A percentile compares a stretch with the other conserved stretches of the same genome.
These are phyloP conservation scores for Uloborus diversus DNA, from an alignment of 1,140 invertebrate species.

Conservation along the genomic window DNA sequence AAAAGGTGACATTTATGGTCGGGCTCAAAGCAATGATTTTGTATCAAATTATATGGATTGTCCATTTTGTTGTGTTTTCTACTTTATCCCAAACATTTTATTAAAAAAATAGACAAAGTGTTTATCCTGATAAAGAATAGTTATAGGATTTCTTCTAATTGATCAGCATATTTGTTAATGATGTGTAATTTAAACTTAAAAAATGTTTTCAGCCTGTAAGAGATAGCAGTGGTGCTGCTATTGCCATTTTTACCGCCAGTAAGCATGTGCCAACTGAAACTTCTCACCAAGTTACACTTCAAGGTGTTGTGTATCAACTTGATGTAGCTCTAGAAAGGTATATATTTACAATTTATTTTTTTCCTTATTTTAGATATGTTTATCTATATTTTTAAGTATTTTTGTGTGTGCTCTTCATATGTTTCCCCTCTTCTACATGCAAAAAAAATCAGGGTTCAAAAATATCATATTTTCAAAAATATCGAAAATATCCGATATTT, in stretches of 20 bases:
- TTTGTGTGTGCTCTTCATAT: too few species aligned
- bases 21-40: too few species aligned
- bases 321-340: slow-evolving; percentile 89
- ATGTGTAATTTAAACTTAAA: background rate
- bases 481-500: too few species aligned
- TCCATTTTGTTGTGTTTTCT: background rate
- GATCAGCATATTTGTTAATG: background rate
- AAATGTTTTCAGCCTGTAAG: slow-evolving; percentile 83
- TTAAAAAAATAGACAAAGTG: too few species aligned
- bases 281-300: slow-evolving; percentile 89
- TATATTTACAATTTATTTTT: too few species aligned
- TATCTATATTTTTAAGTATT: too few species aligned
- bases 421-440: too few species aligned
- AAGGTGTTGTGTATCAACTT: slow-evolving; percentile 93
- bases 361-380: too few species aligned
- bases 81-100: background rate
- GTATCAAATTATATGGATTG: background rate
- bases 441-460: too few species aligned
- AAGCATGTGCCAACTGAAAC: slow-evolving; percentile 85
- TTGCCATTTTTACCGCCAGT: slow-evolving; percentile 94
- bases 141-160: background rate
- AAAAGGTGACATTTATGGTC: too few species aligned
- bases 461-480: too few species aligned
- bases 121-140: background rate
- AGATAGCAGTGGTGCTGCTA: slow-evolving; percentile 84